phyloP scores from a whole-genome alignment of 2,888 invertebrate species.

The Mycalesis mineus region DNA sequence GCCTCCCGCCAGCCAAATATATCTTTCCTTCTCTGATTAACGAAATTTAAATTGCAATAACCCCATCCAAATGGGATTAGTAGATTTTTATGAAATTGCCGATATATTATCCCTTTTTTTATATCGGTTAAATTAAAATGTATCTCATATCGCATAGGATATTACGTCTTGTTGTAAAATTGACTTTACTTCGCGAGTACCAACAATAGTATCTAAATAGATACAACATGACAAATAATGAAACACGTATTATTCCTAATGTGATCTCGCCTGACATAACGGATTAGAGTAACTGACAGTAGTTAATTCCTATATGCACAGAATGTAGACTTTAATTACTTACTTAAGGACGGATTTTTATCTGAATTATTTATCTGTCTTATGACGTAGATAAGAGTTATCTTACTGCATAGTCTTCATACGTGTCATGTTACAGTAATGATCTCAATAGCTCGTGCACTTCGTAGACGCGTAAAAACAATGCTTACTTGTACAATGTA shows the following conservation, averaged over 20 bases:
- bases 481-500: too few relatives aligned
- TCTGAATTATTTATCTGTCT: slow-evolving; percentile 21
- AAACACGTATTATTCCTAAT: slow-evolving; percentile 36
- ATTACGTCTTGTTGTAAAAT: slow-evolving; percentile 17
- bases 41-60: too few relatives aligned
- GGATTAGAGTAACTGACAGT: slow-evolving; percentile 49
- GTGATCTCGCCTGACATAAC: slow-evolving; percentile 41
- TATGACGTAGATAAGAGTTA: slow-evolving; percentile 10
- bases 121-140: too few relatives aligned
- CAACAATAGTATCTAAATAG: slow-evolving; percentile 27
- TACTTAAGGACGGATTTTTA: slow-evolving; percentile 21
- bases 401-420: slow-evolving; percentile 6
- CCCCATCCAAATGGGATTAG: too few relatives aligned
- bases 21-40: too few relatives aligned
- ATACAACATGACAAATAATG: slow-evolving; percentile 32
- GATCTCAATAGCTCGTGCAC: too few relatives aligned
- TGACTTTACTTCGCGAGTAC: slow-evolving; percentile 19
- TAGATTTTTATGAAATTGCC: too few relatives aligned
- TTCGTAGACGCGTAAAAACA: too few relatives aligned
- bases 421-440: not conserved
- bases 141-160: not conserved
- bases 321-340: slow-evolving; percentile 23
- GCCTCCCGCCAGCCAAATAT: too few relatives aligned
- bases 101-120: too few relatives aligned
- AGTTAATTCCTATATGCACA: slow-evolving; percentile 45